Base-by-base conservation (phyloP, 2,888 invertebrate genomes). In the Ctena decussata region DNA sequence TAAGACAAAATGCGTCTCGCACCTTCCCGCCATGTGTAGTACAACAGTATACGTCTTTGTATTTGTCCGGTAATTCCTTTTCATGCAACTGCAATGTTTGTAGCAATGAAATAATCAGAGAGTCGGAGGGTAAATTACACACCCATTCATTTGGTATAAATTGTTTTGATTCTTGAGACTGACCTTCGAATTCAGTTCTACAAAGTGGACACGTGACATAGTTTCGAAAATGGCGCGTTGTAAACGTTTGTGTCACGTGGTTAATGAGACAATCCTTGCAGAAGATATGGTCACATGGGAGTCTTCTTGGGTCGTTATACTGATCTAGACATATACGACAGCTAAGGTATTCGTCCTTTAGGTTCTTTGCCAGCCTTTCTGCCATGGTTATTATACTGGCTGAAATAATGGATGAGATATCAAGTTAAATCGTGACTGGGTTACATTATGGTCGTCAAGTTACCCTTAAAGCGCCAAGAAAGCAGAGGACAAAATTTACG, bases 271-370 rank as follows among this genome's bases (percentile, higher is more conserved):
- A 86, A 0, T 44, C 30, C 37, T 70, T 37, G 53, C 86, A 86
- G 76, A 86, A 86, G 24, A 75, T 76, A 35, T 86, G 86, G 39
- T 83, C 76, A 72, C 86, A 86, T 65, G 86, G 81, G 1, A 86
- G 69, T 35, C 75, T 46, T 41, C 77, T 78, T 12, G 86, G 86
- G 18, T 71, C 60, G 8, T 41, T 44, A 35, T 72, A 86, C 46
- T 81, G 78, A 15, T 84, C 84, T 11, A 86, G 78, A 75, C 86
- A 86, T 18, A 86, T 84, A 24, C 81, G 70, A 30, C 86, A 86
- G 37, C 83, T 81, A 15, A 86, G 79, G 39, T 84, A 86, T 11
- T 86, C 86, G 12, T 75, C 79, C n/a, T 79, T 77, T 21, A 86
- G 32, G 21, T 76, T 83, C n/a, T 44, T 77, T 11, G 41, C 81